A percentile compares a stretch with the other conserved stretches of the same genome.
Conservation (phyloP, 2,797 vertebrate species). For the Taeniopygia guttata region DNA sequence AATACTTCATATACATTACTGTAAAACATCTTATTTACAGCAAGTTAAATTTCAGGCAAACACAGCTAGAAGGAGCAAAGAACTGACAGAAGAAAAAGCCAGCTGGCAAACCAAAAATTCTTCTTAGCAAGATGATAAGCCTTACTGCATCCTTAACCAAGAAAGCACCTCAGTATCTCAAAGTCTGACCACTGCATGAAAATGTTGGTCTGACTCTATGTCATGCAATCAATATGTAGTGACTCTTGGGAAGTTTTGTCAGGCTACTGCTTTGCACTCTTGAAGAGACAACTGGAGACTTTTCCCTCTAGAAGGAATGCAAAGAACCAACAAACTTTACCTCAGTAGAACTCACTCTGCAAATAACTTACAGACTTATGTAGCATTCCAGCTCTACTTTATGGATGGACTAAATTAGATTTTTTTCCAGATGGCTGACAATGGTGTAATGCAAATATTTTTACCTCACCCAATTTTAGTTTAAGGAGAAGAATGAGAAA, state of each 20-base stretch:
- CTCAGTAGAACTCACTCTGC: background rate
- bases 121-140: background rate
- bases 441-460: background rate
- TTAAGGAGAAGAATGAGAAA: background rate
- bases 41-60: background rate
- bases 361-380: background rate
- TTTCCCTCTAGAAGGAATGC: background rate
- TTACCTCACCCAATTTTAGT: background rate
- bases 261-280: background rate
- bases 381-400: background rate
- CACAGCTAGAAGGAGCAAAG: background rate
- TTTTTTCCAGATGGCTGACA: conserved; percentile 42
- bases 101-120: background rate
- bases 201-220: background rate
- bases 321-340: background rate
- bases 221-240: background rate
- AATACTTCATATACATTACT: background rate
- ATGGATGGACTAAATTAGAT: background rate
- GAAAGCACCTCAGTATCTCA: background rate
- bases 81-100: background rate
- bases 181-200: background rate
- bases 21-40: background rate
- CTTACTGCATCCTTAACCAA: background rate
- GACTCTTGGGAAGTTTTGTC: background rate
- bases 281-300: background rate